Base-by-base conservation (phyloP, 2,888 invertebrate genomes). In the Phengaris arion region DNA sequence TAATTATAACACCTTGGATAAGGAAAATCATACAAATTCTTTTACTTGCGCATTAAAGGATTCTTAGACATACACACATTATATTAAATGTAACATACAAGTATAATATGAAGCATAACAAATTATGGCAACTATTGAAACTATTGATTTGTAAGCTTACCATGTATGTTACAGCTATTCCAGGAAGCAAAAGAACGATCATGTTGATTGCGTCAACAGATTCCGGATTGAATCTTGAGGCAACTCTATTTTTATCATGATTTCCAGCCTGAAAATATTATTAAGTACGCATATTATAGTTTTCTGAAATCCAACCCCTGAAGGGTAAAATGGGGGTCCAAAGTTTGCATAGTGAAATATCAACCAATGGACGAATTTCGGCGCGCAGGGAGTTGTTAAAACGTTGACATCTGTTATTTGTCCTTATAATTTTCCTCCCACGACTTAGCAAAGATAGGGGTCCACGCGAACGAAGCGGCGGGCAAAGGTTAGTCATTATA, bases 91-190 rank as follows among this genome's bases (percentile, higher is more conserved):
- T 10, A 59, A 59, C 10, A 12, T 2, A 6, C 45, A 64, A 64
- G 35, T 64, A 64, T 64, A 35, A 8, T 64, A 35, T 64, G 2
- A 64, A 12, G 35, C 6, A 22, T 59, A 15, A 59, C n/a, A 64
- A 64, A 45, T 45, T 35, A 64, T 45, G 45, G 13, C 45, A 64
- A 35, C 6, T 64, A 64, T 64, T 64, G 64, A 64, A 52, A 48
- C 22, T 5, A 10, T 15, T 59, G 15, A 59, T 4, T 64, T 1
- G 12, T 12, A 68, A 75, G 75, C 87, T 88, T 82, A 95, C 95
- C 92, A 98, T 97, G 84, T 98, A 98, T 0, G 97, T 96, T 9
- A 98, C 95, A 35, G 96, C 95, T 6, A 97, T 95, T 68, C 98
- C 98, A 2, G 98, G 98, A 75, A 98, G 90, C 22, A 98, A 94